phyloP scores from a whole-genome alignment of 1,140 invertebrate genomes.

The Cydia amplana region DNA sequence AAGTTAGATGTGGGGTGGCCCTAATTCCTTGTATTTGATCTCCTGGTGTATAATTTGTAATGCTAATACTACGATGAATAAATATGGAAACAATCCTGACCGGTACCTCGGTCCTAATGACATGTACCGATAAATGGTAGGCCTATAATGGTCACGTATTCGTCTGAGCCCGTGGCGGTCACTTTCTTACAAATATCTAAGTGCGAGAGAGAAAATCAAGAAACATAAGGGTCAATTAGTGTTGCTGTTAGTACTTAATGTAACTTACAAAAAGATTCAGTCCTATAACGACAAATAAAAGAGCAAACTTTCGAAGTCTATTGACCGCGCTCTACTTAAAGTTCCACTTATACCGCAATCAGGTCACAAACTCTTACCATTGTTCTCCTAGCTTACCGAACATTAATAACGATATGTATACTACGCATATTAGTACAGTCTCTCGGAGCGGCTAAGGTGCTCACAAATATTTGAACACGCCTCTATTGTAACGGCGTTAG shows the following conservation, averaged over 20 bases:
- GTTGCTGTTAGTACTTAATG: background rate
- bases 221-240: too few species aligned
- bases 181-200: too few species aligned
- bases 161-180: too few species aligned
- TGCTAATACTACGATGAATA: background rate
- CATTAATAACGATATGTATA: background rate
- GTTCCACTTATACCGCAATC: background rate
- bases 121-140: too few species aligned
- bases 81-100: background rate
- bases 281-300: background rate
- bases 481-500: too few species aligned
- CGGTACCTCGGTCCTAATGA: background rate
- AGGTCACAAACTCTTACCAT: slow-evolving; percentile 10
- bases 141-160: too few species aligned
- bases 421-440: background rate
- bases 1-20: too few species aligned
- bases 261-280: background rate
- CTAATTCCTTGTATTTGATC: background rate
- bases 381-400: slow-evolving; percentile 10
- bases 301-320: slow-evolving; percentile 3
- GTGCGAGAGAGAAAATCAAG: too few species aligned
- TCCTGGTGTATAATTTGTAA: background rate
- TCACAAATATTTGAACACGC: too few species aligned
- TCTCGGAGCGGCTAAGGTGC: background rate
- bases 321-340: background rate